Base-by-base conservation (phyloP, 2,797 vertebrate genomes). In the Aldrovandia affinis region DNA sequence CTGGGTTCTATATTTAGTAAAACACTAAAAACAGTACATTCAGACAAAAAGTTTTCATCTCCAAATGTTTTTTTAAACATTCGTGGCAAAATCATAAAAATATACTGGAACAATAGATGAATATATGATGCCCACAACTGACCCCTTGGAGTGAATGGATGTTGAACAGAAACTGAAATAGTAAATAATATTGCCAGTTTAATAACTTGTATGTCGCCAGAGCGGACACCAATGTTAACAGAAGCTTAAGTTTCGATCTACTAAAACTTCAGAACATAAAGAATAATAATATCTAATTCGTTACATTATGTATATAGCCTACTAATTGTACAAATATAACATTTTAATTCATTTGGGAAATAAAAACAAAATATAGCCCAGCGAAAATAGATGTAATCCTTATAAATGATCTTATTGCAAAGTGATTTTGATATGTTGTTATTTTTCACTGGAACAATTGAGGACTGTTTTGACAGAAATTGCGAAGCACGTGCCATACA, bases 381-480 rank as follows among this genome's bases (percentile, higher is more conserved):
- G 18, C 20, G 73, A 47, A 77, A 77, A 77, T 47, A 47, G 73
- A 77, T 85, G 78, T 61, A 81, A 85, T 85, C 81, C 47, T 68
- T 36, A 85, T 85, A 77, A 77, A 44, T 44, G 42, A 81, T 57
- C 44, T 85, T 81, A 75, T 78, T 78, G 70, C 42, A 81, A 82
- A 81, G 18, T 82, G 75, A 75, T 63, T 81, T 85, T 70, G 59
- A 82, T 63, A 59, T 81, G 61, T 52, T 50, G 44, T 81, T 81
- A 85, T 85, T 55, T 59, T 59, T 59, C 39, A 82, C 54, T 42
- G 52, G 81, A 63, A 77, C 39, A 77, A 81, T 82, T 44, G 77
- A 81, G 30, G 63, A 33, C 70, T 80, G 59, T 82, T 85, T 85
- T 82, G 84, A 82, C 84, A 82, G 84, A 82, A 82, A 85, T 82